phyloP scores from a whole-genome alignment of 2,888 invertebrate genomes.

The Sesia bembeciformis region DNA sequence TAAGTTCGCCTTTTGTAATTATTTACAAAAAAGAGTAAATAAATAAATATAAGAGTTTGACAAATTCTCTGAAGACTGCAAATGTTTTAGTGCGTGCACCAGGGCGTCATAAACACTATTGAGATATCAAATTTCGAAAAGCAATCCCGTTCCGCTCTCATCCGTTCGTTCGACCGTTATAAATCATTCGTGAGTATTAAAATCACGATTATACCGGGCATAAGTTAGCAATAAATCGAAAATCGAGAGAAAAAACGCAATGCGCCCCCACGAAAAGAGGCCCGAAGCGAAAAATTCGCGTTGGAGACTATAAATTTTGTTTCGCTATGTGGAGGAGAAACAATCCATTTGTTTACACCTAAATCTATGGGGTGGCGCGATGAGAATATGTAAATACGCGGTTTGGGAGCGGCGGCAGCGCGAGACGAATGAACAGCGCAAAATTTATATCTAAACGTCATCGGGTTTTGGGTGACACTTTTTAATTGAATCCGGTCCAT shows the following conservation, averaged over 20 bases:
- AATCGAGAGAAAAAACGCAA: constrained; percentile 41
- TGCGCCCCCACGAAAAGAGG: constrained; percentile 12
- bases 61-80: not conserved
- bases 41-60: not conserved
- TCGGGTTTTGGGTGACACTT: no score
- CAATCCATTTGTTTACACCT: constrained; percentile 64
- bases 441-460: not conserved
- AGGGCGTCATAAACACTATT: constrained; percentile 59
- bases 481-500: no score
- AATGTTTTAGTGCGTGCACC: constrained; percentile 24
- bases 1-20: no score
- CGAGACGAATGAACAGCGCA: not conserved
- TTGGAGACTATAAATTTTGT: constrained; percentile 48
- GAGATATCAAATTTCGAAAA: constrained; percentile 71
- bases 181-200: constrained; percentile 65
- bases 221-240: constrained; percentile 67
- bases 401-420: constrained; percentile 17
- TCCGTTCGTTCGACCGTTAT: constrained; percentile 42
- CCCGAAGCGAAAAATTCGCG: constrained; percentile 38
- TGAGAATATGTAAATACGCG: constrained; percentile 51
- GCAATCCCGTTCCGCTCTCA: constrained; percentile 46
- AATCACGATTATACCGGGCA: constrained; percentile 69
- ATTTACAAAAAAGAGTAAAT: no score
- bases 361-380: constrained; percentile 49
- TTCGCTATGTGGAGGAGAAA: constrained; percentile 46